phyloP scores from a whole-genome alignment of 2,797 vertebrate genomes.

The Malurus splendens region DNA sequence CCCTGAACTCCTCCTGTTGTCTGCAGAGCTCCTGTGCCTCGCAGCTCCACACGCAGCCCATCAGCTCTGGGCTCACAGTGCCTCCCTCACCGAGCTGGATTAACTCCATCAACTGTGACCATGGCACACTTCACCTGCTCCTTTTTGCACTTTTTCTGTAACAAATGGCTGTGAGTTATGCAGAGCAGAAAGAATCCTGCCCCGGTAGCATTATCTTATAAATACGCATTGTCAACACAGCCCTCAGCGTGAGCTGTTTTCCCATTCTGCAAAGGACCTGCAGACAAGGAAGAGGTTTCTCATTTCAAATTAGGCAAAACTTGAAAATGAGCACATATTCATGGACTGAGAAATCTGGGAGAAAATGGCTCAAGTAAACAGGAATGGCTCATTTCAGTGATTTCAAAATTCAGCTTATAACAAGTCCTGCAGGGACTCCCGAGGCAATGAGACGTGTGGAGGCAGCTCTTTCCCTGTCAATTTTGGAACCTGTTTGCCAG shows the following conservation, averaged over 20 bases:
- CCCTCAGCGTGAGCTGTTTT: constrained; percentile 31
- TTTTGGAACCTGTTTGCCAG: neutral
- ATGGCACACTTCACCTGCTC: neutral
- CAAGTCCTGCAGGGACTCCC: neutral
- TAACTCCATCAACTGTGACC: neutral
- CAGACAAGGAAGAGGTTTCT: constrained; percentile 2
- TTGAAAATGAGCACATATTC: constrained; percentile 12
- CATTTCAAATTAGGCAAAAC: constrained; percentile 19
- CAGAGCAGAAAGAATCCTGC: constrained; percentile 3
- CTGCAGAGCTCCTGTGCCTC: neutral
- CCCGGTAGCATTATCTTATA: constrained; percentile 9
- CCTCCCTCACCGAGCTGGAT: neutral
- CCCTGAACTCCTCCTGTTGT: neutral
- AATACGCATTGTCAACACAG: constrained; percentile 5
- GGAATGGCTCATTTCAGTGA: constrained; percentile 8
- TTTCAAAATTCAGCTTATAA: neutral
- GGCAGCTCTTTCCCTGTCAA: neutral
- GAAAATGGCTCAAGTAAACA: constrained; percentile 14
- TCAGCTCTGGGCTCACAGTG: neutral
- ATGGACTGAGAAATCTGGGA: neutral
- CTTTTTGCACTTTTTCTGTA: neutral
- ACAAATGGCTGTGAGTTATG: neutral
- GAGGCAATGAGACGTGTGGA: neutral
- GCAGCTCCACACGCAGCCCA: neutral
- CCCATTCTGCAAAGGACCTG: constrained; percentile 5